Base-by-base conservation (phyloP, 2,888 invertebrate species). In the Andrena marginata region DNA sequence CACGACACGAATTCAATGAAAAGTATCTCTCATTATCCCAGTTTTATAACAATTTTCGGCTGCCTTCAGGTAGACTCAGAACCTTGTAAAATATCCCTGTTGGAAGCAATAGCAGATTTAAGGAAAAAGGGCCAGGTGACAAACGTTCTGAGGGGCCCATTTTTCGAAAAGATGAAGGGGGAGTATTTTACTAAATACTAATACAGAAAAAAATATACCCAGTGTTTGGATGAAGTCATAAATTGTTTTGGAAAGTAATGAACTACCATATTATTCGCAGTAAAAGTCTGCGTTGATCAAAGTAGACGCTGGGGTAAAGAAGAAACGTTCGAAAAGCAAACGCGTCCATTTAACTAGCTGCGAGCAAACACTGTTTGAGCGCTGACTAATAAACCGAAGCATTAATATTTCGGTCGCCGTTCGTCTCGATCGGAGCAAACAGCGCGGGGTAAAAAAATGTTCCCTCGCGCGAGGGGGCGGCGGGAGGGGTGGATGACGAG, bases 401-500 rank as follows among this genome's bases (percentile, higher is more conserved):
- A 49, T 65, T 78, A 80, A 80, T 78, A 80, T 80, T 80, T 80
- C 49, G 79, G 70, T 78, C 59, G n/a, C 23, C 10, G n/a, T 49
- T 59, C 33, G 42, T 54, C 42, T 5, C 35, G 20, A 10, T 10
- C 26, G 3, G 26, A 23, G 31, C n/a, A 74, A 74, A 74, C 48
- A 56, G 16, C 10, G 42, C 20, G 64, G 35, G 33, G n/a, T n/a
- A n/a, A 16, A 68, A 60, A 75, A 62, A 75, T 75, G 16, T 75
- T 62, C 69, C 35, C 49, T 8, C 56, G 42, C 8, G 0, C 31
- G 26, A 6, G 16, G 3, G 10, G 20, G 8, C 23, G 20, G n/a
- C n/a, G n/a, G n/a, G n/a, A n/a, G 42, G 23, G 26, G 13, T 16
- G 29, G 29, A 49, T 26, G 63, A 10, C 23, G 72, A 77, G 48